Evolutionary conservation across 2,888 invertebrate genomes (phyloP).

Genomic region (Frankliniella intonsa): DNA sequence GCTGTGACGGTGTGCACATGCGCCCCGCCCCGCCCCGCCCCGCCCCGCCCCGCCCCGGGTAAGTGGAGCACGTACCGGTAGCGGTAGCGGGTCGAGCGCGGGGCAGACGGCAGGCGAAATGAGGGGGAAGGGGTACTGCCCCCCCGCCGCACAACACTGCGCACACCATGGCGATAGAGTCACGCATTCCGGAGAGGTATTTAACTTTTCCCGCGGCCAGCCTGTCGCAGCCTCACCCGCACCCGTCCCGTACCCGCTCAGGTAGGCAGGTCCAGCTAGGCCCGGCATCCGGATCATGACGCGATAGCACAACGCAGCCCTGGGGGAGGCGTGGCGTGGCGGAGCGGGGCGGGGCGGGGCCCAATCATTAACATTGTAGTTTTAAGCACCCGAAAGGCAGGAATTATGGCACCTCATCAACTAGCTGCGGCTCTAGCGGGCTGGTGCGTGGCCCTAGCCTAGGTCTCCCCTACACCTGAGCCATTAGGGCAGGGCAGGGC

Average conservation of each 20-base stretch:
- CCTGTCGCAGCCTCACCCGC: too few relatives aligned
- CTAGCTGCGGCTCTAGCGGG: neutral
- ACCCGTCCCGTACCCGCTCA: too few relatives aligned
- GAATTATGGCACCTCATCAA: conserved; percentile 22
- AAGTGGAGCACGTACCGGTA: conserved; percentile 15
- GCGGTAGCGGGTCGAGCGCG: neutral
- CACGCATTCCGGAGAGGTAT: neutral
- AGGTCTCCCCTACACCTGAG: neutral
- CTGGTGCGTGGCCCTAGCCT: neutral
- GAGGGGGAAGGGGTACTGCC: too few relatives aligned
- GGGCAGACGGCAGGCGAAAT: neutral
- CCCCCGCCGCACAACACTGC: neutral
- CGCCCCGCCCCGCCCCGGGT: too few relatives aligned
- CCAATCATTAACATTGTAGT: conserved; percentile 18
- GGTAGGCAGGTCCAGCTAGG: too few relatives aligned
- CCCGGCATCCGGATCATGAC: neutral
- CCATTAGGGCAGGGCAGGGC: neutral
- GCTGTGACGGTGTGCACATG: neutral
- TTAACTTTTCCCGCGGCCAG: neutral
- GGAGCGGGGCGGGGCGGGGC: neutral
- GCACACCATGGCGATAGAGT: neutral
- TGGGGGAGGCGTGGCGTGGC: neutral
- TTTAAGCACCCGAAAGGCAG: conserved; percentile 24
- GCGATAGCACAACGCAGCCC: neutral
- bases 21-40: neutral